Percentiles rank a stretch among this genome's conserved stretches.
Evolutionary conservation across 2,113 vertebrate species (phyloP).

Genomic region (Orientallactaga bullata): DNA sequence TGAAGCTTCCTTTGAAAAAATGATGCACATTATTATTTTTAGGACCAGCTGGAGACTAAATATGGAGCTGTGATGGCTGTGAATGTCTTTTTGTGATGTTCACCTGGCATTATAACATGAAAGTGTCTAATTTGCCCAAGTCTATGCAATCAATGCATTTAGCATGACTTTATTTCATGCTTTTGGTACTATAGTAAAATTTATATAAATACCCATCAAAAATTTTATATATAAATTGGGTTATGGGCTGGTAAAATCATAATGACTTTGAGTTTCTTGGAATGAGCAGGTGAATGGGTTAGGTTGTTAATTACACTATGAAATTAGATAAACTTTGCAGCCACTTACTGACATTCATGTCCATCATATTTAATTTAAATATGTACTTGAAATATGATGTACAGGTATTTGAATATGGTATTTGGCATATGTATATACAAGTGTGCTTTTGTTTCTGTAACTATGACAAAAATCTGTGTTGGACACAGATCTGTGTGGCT

Average conservation of each 20-base stretch:
- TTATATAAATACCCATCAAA: slow-evolving; percentile 25
- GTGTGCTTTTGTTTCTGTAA: slow-evolving; percentile 46
- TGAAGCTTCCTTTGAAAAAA: slow-evolving; percentile 76
- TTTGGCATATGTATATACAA: slow-evolving; percentile 24
- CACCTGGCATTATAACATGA: slow-evolving; percentile 57
- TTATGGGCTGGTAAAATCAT: slow-evolving; percentile 44
- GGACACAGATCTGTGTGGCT: neutral
- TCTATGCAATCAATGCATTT: neutral
- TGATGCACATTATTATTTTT: slow-evolving; percentile 63
- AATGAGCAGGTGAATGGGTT: neutral
- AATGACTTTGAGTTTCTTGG: slow-evolving; percentile 60
- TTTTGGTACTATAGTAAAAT: slow-evolving; percentile 54
- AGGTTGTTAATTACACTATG: neutral
- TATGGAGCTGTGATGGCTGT: slow-evolving; percentile 21
- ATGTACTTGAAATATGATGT: neutral
- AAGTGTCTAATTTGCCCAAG: slow-evolving; percentile 53
- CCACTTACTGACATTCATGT: neutral
- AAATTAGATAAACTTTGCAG: slow-evolving; percentile 8
- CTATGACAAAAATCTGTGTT: slow-evolving; percentile 11
- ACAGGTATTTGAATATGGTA: neutral
- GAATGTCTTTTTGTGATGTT: slow-evolving; percentile 35
- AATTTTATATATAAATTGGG: neutral
- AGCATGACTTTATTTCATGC: neutral
- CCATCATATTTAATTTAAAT: neutral
- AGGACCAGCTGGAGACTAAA: slow-evolving; percentile 65